A percentile compares a stretch with the other conserved stretches of the same genome.
Conservation (phyloP, 1,140 invertebrate species). For the Ceratosolen fusciceps region DNA sequence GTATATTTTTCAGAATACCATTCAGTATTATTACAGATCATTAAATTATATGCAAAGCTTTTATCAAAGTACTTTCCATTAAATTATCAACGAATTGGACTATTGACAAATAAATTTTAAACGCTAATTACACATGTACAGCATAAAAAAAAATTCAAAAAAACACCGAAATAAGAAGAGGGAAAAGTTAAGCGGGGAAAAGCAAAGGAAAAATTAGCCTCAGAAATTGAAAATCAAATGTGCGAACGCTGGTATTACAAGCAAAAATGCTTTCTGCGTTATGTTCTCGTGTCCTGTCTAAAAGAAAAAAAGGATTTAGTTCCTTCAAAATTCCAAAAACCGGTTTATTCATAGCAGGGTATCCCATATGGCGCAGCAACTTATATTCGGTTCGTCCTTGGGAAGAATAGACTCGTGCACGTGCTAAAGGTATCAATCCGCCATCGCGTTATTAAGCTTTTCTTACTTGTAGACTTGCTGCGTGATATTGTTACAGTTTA, state of each 20-base stretch:
- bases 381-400: conserved; percentile 8
- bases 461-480: not conserved
- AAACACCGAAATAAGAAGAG: not conserved
- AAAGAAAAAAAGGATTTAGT: conserved; percentile 33
- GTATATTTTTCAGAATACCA: too few relatives aligned
- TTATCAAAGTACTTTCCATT: too few relatives aligned
- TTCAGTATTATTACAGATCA: too few relatives aligned
- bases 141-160: too few relatives aligned
- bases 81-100: too few relatives aligned
- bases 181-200: not conserved
- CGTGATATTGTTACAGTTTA: not conserved
- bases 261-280: not conserved
- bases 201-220: not conserved
- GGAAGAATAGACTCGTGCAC: not conserved
- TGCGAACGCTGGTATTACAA: not conserved
- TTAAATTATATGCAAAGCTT: too few relatives aligned
- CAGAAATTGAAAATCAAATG: conserved; percentile 17
- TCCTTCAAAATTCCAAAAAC: conserved; percentile 32
- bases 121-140: too few relatives aligned
- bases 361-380: not conserved
- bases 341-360: conserved; percentile 20
- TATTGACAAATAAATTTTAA: too few relatives aligned
- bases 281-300: too few relatives aligned
- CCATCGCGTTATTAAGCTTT: conserved; percentile 4
- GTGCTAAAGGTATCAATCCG: not conserved